Evolutionary conservation across 2,888 invertebrate genomes (phyloP).

Genomic region (Drosophila mettleri): DNA sequence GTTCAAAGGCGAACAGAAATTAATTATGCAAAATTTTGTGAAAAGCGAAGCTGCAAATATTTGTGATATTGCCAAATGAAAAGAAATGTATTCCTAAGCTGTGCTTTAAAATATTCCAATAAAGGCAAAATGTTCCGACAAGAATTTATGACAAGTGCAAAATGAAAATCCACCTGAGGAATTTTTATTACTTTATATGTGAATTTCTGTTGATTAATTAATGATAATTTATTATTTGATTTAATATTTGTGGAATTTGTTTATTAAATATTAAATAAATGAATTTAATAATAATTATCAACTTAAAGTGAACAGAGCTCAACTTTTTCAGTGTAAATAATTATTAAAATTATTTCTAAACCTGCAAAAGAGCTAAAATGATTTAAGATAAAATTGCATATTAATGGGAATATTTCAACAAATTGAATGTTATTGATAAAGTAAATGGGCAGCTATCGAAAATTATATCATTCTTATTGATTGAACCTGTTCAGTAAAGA

Average conservation of each 20-base stretch:
- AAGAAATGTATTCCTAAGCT: neutral
- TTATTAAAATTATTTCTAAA: neutral
- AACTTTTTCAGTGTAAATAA: no score
- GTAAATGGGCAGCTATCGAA: neutral
- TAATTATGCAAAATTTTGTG: constrained; percentile 11
- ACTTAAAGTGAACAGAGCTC: no score
- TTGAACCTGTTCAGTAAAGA: no score
- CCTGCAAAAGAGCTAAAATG: no score
- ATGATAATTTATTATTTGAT: neutral
- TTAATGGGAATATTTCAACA: neutral
- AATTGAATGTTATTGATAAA: neutral
- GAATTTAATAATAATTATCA: no score
- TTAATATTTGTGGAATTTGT: neutral
- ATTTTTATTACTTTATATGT: neutral
- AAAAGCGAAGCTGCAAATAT: neutral
- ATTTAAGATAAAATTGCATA: neutral
- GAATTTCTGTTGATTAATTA: neutral
- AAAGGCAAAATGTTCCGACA: neutral
- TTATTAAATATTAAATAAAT: neutral
- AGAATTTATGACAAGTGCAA: neutral
- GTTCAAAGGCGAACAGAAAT: neutral
- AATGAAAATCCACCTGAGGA: neutral
- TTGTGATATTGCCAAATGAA: neutral
- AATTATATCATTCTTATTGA: neutral
- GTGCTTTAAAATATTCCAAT: neutral